These are phyloP conservation scores for Pterostichus madidus DNA, from an alignment of 2,888 invertebrate species.

Conservation along the genomic window DNA sequence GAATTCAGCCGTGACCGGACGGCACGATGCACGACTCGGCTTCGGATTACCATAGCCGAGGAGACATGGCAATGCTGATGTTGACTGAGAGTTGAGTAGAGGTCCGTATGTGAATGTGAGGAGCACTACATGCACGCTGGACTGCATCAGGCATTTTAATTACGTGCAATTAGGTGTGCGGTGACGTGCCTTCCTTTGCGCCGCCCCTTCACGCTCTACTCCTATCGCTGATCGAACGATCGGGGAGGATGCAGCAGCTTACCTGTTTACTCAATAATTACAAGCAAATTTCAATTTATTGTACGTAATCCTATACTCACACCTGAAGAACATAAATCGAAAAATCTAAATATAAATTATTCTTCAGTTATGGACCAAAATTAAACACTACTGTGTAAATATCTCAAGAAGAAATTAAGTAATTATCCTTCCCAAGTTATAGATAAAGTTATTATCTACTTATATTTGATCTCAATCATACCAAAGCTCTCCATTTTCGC, in stretches of 20 bases:
- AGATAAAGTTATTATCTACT: too few species aligned
- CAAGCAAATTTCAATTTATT: background rate
- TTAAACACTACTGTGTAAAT: too few species aligned
- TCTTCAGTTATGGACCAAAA: too few species aligned
- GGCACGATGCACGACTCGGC: background rate
- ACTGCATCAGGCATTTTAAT: slow-evolving; percentile 47
- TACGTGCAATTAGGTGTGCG: slow-evolving; percentile 38
- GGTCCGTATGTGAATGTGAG: background rate
- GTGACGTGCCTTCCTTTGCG: slow-evolving; percentile 42
- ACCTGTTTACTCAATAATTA: slow-evolving; percentile 46
- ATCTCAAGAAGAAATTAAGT: too few species aligned
- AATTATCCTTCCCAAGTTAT: too few species aligned
- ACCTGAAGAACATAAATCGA: too few species aligned
- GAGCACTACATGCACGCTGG: background rate
- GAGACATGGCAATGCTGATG: too few species aligned
- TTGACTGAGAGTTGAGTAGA: too few species aligned
- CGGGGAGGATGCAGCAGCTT: background rate
- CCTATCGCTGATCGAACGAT: slow-evolving; percentile 27
- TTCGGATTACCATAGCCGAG: slow-evolving; percentile 18
- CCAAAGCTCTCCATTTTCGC: too few species aligned
- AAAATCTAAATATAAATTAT: too few species aligned
- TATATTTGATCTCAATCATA: too few species aligned
- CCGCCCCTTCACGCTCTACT: slow-evolving; percentile 34
- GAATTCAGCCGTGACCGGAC: slow-evolving; percentile 54
- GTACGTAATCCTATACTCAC: too few species aligned